Base-by-base conservation (phyloP, 1,140 invertebrate genomes). In the Drosophila kohkoa region DNA sequence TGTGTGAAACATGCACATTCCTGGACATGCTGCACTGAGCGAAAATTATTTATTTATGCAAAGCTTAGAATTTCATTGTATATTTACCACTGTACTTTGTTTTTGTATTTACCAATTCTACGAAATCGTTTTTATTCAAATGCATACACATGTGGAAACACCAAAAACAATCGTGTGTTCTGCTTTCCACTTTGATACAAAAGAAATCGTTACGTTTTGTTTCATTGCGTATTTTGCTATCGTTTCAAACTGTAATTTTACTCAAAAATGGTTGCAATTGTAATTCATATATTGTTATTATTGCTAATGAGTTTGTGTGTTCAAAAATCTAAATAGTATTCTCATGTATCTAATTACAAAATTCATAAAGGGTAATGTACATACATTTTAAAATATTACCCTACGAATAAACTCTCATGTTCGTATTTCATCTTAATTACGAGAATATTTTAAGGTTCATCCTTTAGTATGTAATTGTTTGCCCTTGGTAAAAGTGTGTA, bases 1-100 rank as follows among this genome's bases (percentile, higher is more conserved):
- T 49, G 25, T 52, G 35, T 11, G 52, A 55, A 16, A 55, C 28
- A 45, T 28, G 54, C 32, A 68, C 43, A 54, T 49, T 59, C 28
- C 28, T 35, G 28, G 8, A 11, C 20, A 32, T 3, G 35, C n/a
- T 82, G 67, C 81, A 82, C 81, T 82, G 75, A 16, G 25, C 67
- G 30, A 82, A 82, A 77, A 67, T 58, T 13, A 32, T 41, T 45
- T 54, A 41, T 55, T 45, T 55, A 65, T 45, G 49, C 28, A 54
- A 30, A 52, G 8, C 38, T 55, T 64, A 41, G 48, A 51, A 58
- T n/a, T n/a, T 11, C n/a, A 54, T 54, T 62, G 38, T 15, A 62
- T 45, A 60, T 69, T 69, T 70, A 60, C 59, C 10, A 52, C n/a
- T 13, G 2, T 10, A 52, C 51, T 52, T 43, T 43, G n/a, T 43